phyloP scores from a whole-genome alignment of 2,888 invertebrate genomes.

The Rhamphomyia laevipes region DNA sequence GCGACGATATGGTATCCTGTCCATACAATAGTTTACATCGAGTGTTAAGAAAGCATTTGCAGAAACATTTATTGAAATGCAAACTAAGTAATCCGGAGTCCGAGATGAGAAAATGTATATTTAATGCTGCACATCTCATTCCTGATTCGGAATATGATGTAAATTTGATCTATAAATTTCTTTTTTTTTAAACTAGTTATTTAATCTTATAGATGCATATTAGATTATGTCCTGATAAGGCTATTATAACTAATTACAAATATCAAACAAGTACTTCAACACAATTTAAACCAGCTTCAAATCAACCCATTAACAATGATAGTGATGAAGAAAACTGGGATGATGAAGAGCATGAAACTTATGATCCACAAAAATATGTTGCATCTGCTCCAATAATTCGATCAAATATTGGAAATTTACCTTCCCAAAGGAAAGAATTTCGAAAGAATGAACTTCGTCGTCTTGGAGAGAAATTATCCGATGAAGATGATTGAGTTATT shows the following conservation, averaged over 20 bases:
- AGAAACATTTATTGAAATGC: conserved; percentile 42
- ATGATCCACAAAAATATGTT: conserved; percentile 6
- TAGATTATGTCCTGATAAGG: conserved; percentile 3
- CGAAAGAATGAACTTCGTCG: not conserved
- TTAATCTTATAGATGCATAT: not conserved
- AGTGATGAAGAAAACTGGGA: conserved; percentile 8
- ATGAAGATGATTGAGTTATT: too few species aligned
- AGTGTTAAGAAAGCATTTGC: conserved; percentile 39
- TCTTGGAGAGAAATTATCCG: too few species aligned
- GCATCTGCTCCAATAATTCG: not conserved
- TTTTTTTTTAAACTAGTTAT: too few species aligned
- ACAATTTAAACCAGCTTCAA: not conserved
- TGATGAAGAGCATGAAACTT: conserved; percentile 3
- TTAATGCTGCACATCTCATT: conserved; percentile 39
- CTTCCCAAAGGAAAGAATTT: conserved; percentile 3
- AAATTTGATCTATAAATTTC: conserved; percentile 11
- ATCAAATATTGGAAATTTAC: not conserved
- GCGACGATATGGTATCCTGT: conserved; percentile 33
- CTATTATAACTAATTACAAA: conserved; percentile 1
- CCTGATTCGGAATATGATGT: conserved; percentile 40
- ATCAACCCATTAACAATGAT: not conserved
- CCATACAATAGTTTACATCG: conserved; percentile 41
- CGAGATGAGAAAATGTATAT: conserved; percentile 35
- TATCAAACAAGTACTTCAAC: conserved; percentile 4
- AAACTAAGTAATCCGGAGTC: conserved; percentile 33